These are phyloP conservation scores for Pycnomerus fuliginosus DNA, from an alignment of 2,888 invertebrate genomes.

Conservation along the genomic window DNA sequence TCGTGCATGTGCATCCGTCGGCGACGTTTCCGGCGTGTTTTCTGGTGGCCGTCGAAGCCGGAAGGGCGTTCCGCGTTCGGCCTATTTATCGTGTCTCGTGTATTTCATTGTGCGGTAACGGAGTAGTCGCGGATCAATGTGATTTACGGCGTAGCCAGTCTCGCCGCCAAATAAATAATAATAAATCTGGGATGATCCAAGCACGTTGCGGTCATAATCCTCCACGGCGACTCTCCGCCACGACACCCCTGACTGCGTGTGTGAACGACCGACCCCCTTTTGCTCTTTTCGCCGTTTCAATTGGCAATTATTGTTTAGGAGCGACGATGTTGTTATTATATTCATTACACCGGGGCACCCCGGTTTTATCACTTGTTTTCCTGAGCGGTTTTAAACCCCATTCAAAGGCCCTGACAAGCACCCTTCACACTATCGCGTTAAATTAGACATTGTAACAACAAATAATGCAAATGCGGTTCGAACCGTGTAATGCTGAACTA, in stretches of 20 bases:
- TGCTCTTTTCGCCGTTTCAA: constrained; percentile 44
- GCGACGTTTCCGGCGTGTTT: constrained; percentile 16
- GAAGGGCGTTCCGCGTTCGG: constrained; percentile 21
- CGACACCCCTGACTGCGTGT: constrained; percentile 23
- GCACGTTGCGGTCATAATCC: constrained; percentile 38
- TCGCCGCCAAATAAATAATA: constrained; percentile 39
- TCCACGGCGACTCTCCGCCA: constrained; percentile 24
- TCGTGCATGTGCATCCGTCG: constrained; percentile 16
- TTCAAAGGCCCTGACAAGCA: constrained; percentile 26
- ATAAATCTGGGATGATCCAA: constrained; percentile 39
- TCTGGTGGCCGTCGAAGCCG: constrained; percentile 15
- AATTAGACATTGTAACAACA: constrained; percentile 24
- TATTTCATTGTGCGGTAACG: constrained; percentile 31
- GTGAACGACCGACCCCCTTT: constrained; percentile 33
- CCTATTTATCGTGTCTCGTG: constrained; percentile 31
- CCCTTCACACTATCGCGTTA: constrained; percentile 19
- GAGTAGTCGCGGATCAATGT: constrained; percentile 35
- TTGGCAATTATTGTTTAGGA: constrained; percentile 42
- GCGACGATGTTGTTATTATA: constrained; percentile 44
- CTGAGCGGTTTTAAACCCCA: constrained; percentile 35
- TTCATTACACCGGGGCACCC: constrained; percentile 41
- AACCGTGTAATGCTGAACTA: too few species aligned
- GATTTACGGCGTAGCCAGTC: constrained; percentile 32
- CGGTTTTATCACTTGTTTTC: constrained; percentile 40
- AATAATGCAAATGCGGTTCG: constrained; percentile 24